A percentile compares a stretch with the other conserved stretches of the same genome.
Conservation (phyloP, 2,797 vertebrate genomes). For the Hemibagrus guttatus region DNA sequence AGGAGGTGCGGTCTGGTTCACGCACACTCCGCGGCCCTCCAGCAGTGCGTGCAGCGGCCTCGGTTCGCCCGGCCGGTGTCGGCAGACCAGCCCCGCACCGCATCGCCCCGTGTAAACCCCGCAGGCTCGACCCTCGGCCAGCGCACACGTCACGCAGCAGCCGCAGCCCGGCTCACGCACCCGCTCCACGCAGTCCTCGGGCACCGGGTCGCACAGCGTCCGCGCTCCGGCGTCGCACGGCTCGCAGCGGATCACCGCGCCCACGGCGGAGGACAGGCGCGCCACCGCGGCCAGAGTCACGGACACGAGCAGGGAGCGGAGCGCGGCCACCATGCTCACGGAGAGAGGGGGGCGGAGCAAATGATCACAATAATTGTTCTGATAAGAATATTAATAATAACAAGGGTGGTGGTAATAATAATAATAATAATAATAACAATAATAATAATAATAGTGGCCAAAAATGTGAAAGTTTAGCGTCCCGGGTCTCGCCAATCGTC, state of each 20-base stretch:
- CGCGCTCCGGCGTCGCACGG: slow-evolving; percentile 83
- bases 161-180: slow-evolving; percentile 91
- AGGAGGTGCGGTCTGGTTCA: slow-evolving; percentile 62
- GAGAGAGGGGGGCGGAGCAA: too few species aligned
- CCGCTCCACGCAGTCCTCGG: slow-evolving; percentile 79
- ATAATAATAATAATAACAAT: background rate
- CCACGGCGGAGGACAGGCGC: slow-evolving; percentile 64
- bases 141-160: slow-evolving; percentile 91
- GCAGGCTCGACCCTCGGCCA: slow-evolving; percentile 79
- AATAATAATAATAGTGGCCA: background rate
- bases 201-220: slow-evolving; percentile 83
- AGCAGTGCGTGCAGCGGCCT: slow-evolving; percentile 88
- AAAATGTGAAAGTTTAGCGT: background rate
- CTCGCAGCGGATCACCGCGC: slow-evolving; percentile 90
- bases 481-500: slow-evolving; percentile 1
- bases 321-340: slow-evolving; percentile 39
- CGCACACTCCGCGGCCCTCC: slow-evolving; percentile 87
- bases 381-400: background rate
- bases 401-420: background rate
- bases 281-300: slow-evolving; percentile 26
- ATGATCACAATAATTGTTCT: too few species aligned
- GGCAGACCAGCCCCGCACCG: slow-evolving; percentile 84
- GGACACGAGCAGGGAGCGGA: slow-evolving; percentile 42
- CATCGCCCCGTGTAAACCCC: slow-evolving; percentile 94
- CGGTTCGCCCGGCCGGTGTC: slow-evolving; percentile 76